phyloP scores from a whole-genome alignment of 1,140 invertebrate genomes.

The Calephelis virginiensis region DNA sequence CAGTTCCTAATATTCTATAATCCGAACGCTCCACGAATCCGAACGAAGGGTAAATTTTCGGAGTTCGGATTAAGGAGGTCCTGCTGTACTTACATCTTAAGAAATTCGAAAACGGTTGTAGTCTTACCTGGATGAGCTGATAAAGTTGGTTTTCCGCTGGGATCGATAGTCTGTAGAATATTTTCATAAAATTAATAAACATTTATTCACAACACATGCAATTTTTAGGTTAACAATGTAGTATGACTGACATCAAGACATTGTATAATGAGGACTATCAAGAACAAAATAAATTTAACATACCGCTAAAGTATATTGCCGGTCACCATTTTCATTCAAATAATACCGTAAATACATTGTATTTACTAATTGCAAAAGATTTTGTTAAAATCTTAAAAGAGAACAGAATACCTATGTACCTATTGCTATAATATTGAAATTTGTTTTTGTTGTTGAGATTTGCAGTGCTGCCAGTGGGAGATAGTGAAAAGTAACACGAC shows the following conservation, averaged over 20 bases:
- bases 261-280: neutral
- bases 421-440: too few species aligned
- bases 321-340: conserved; percentile 83
- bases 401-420: too few species aligned
- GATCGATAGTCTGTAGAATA: conserved; percentile 84
- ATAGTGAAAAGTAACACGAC: too few species aligned
- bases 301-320: conserved; percentile 87
- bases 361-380: neutral
- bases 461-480: too few species aligned
- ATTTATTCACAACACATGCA: neutral
- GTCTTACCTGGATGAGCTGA: conserved; percentile 91
- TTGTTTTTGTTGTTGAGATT: too few species aligned
- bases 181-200: conserved; percentile 7
- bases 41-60: too few species aligned
- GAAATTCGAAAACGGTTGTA: neutral
- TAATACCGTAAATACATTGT: conserved; percentile 88
- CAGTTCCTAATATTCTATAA: too few species aligned
- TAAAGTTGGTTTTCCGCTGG: conserved; percentile 87
- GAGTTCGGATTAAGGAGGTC: too few species aligned
- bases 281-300: conserved; percentile 25
- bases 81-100: neutral
- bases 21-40: too few species aligned
- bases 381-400: too few species aligned
- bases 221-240: conserved; percentile 25
- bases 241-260: too few species aligned